Conservation (phyloP, 2,888 invertebrate genomes). For the Cephonodes hylas region DNA sequence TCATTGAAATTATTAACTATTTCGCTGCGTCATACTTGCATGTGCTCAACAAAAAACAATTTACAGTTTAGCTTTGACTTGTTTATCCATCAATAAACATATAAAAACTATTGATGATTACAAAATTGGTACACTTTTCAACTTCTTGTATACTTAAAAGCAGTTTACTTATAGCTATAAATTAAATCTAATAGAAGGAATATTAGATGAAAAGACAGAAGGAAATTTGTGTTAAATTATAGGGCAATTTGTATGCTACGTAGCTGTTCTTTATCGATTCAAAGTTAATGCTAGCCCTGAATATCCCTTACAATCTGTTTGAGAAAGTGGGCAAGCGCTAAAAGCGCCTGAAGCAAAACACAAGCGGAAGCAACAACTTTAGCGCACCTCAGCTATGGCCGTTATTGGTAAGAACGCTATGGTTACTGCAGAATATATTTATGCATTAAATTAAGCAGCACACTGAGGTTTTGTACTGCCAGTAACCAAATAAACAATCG, state of each 20-base stretch:
- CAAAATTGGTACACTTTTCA: no score
- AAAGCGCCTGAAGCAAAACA: conserved; percentile 2
- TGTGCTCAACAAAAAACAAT: background rate
- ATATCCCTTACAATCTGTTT: conserved; percentile 1
- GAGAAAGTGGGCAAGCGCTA: conserved; percentile 2
- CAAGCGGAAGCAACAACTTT: conserved; percentile 16
- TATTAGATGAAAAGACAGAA: background rate
- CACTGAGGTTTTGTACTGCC: no score
- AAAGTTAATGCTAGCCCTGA: background rate
- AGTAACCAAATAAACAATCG: no score
- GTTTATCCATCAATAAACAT: no score
- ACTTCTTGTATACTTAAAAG: no score
- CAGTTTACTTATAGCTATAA: no score
- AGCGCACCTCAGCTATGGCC: background rate
- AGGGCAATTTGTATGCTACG: background rate
- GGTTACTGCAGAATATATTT: background rate
- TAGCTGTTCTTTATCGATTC: background rate
- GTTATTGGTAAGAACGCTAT: background rate
- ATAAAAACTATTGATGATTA: no score
- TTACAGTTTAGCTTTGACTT: background rate
- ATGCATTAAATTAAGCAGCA: background rate
- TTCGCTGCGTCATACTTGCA: background rate
- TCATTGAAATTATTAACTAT: background rate
- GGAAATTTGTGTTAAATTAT: background rate
- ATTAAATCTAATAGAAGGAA: no score